A percentile compares a stretch with the other conserved stretches of the same genome.
Conservation (phyloP, 2,113 vertebrate genomes). For the Coryphaenoides rupestris region DNA sequence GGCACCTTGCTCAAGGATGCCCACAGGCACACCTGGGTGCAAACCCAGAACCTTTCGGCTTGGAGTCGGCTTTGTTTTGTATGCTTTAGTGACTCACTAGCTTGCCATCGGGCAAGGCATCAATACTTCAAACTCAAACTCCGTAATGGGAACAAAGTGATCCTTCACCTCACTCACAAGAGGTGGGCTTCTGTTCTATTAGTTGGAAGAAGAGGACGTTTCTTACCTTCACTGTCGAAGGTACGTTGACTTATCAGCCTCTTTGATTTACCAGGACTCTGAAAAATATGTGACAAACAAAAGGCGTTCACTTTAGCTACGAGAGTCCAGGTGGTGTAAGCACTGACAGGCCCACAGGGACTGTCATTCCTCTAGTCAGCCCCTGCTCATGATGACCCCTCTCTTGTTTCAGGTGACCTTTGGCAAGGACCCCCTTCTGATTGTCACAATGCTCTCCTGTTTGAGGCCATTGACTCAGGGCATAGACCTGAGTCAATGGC, state of each 20-base stretch:
- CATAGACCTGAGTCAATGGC: too few relatives aligned
- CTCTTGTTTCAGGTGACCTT: slow-evolving; percentile 18
- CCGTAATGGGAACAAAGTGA: too few relatives aligned
- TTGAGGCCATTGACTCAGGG: too few relatives aligned
- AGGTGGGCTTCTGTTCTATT: not conserved
- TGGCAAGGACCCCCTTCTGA: slow-evolving; percentile 29
- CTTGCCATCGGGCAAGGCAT: too few relatives aligned
- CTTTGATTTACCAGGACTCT: slow-evolving; percentile 79
- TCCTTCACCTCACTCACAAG: not conserved
- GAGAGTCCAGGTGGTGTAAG: not conserved
- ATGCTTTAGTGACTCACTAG: too few relatives aligned
- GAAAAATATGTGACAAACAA: slow-evolving; percentile 22
- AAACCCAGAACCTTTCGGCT: too few relatives aligned
- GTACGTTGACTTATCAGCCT: slow-evolving; percentile 81
- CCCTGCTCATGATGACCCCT: slow-evolving; percentile 43
- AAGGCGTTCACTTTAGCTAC: not conserved
- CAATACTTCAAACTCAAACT: too few relatives aligned
- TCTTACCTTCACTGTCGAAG: slow-evolving; percentile 93
- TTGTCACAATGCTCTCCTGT: too few relatives aligned
- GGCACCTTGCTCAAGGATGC: too few relatives aligned
- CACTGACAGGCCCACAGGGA: not conserved
- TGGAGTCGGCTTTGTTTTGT: too few relatives aligned
- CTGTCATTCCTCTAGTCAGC: slow-evolving; percentile 8
- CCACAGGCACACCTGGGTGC: too few relatives aligned
- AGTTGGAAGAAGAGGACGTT: not conserved